Evolutionary conservation across 37 sponge, comb jelly and placozoan genomes (phyloP), one percentile per base, ranked within the genome.

Genomic region (Agelas oroides): DNA sequence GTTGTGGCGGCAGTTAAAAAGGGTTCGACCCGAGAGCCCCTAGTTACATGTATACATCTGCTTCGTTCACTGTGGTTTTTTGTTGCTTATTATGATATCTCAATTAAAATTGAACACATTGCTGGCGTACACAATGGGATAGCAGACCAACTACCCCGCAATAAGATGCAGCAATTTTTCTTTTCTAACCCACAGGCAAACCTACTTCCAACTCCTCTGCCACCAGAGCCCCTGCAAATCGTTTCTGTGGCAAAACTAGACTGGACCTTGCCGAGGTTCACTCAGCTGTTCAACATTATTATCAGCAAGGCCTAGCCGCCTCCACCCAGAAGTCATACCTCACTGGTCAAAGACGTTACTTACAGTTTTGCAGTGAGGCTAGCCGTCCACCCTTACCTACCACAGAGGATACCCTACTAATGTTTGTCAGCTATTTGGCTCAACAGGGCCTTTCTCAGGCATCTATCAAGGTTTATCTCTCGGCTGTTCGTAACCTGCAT

Each of bases 61-160:
- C 12, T 82, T 35, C 71, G 82, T 2, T 30, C 37, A 34, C 73
- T 82, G 6, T 46, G n/a, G 38, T 82, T 82, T 33, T 55, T 53
- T 11, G 46, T 52, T 8, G 85, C 76, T 8, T 32, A 62, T 8
- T 15, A 8, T 37, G 64, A 73, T 24, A 20, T 84, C 15, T 11
- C 1, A 0, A 3, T 75, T 5, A 25, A 6, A 1, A 18, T 59
- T 8, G 54, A 52, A 19, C 85, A 75, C 57, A 30, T 84, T 6
- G 37, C 67, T 0, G 85, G 85, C 3, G 31, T 19, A 3, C 5
- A 28, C 37, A 84, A 75, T 24, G 54, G 2, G 11, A 24, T 68
- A 19, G 84, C 75, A 20, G 84, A n/a, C n/a, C n/a, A n/a, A 83
- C 46, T 72, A 3, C 64, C 76, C 6, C 74, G 84, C 6, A 56